These are phyloP conservation scores for Acestrorhynchus altus DNA, from an alignment of 2,797 vertebrate genomes.

Conservation along the genomic window DNA sequence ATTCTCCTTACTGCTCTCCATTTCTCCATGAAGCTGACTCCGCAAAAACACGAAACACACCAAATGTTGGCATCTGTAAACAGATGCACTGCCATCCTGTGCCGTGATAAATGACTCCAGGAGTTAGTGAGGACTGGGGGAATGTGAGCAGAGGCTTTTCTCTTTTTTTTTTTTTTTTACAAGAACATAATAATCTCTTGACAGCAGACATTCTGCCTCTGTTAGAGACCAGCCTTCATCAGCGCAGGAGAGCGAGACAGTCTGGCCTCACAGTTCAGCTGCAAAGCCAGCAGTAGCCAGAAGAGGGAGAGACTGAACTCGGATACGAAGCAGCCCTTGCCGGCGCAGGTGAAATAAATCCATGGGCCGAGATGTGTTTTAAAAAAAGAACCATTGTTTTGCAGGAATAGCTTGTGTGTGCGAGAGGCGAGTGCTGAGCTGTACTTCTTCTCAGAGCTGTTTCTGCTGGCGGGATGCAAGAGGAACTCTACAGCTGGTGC, in stretches of 20 bases:
- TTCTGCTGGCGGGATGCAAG: constrained; percentile 55
- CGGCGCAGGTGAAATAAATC: constrained; percentile 39
- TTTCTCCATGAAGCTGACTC: constrained; percentile 60
- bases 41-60: constrained; percentile 56
- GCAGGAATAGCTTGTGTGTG: constrained; percentile 63
- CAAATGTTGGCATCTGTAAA: constrained; percentile 61
- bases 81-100: constrained; percentile 61
- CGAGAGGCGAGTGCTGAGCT: constrained; percentile 41
- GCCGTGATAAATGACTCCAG: constrained; percentile 63
- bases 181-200: constrained; percentile 66
- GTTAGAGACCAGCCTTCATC: constrained; percentile 41
- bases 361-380: constrained; percentile 12
- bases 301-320: constrained; percentile 32
- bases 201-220: constrained; percentile 55
- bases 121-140: neutral
- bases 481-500: constrained; percentile 67
- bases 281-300: constrained; percentile 25
- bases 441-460: constrained; percentile 45
- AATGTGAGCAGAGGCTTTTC: constrained; percentile 2
- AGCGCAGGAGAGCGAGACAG: constrained; percentile 49
- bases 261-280: constrained; percentile 22
- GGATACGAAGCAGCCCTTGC: constrained; percentile 11
- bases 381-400: constrained; percentile 60
- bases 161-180: too few relatives aligned
- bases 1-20: constrained; percentile 54